Conservation (phyloP, 2,888 invertebrate species). For the Lasioglossum pauxillum region DNA sequence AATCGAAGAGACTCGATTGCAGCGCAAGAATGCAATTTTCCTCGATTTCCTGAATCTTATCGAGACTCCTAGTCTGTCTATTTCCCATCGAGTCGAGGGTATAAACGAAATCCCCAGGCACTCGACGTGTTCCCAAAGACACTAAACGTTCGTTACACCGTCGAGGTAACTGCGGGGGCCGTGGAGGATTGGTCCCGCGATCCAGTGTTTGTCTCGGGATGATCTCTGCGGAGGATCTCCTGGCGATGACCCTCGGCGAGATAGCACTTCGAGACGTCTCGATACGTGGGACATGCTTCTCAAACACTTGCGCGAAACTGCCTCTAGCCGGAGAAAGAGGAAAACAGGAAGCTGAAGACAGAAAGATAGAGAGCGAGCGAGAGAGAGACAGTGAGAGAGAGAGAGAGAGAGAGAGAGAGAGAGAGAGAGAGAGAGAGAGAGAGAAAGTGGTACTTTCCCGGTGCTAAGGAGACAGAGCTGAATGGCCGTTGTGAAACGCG, state of each 20-base stretch:
- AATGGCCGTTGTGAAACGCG: conserved; percentile 55
- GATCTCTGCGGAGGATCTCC: conserved; percentile 45
- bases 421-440: neutral
- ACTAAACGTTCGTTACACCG: neutral
- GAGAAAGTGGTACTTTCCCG: neutral
- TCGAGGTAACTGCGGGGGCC: neutral
- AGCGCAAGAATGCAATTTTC: too few species aligned
- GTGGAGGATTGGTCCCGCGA: conserved; percentile 2
- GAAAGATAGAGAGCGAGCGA: conserved; percentile 4
- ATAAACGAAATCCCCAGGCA: neutral
- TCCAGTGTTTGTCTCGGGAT: conserved; percentile 36
- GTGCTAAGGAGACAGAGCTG: conserved; percentile 35
- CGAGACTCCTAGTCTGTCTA: neutral
- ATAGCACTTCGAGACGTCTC: conserved; percentile 53
- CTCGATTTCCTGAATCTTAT: neutral
- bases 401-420: neutral
- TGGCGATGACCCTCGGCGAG: conserved; percentile 43
- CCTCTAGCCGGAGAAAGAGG: neutral
- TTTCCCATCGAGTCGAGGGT: neutral
- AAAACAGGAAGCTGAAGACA: neutral
- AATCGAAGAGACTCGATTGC: too few species aligned
- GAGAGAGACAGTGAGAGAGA: conserved; percentile 12
- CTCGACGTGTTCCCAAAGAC: neutral
- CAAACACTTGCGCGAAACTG: conserved; percentile 47
- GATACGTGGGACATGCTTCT: conserved; percentile 56